Conservation (phyloP, 2,113 vertebrate species). For the Pogonocichla stellata region DNA sequence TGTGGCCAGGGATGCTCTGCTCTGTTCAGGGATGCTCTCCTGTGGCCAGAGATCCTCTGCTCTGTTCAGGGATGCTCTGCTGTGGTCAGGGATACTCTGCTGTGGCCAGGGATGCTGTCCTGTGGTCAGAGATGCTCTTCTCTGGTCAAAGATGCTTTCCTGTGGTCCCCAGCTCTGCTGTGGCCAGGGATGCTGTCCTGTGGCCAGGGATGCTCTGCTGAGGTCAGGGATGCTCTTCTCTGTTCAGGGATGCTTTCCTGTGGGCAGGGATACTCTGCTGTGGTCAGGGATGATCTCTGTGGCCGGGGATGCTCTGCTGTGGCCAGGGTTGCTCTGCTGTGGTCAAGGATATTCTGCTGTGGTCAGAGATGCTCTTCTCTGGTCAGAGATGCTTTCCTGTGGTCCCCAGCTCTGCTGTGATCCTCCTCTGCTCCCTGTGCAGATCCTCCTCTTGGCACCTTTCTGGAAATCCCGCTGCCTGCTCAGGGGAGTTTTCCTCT, state of each 20-base stretch:
- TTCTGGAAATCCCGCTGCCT: neutral
- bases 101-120: neutral
- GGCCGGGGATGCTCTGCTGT: too few species aligned
- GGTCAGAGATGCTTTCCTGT: neutral
- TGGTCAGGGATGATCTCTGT: accelerated
- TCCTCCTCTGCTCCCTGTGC: neutral
- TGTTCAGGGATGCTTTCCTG: accelerated
- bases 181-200: neutral
- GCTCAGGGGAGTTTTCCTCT: neutral
- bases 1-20: accelerated
- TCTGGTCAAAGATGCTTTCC: neutral
- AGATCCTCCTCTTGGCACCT: neutral
- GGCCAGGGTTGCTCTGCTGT: accelerated
- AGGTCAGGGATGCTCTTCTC: neutral
- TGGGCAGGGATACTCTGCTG: neutral
- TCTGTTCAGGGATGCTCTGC: accelerated
- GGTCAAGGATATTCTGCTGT: neutral
- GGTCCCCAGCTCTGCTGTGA: neutral
- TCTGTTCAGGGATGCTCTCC: neutral
- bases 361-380: accelerated
- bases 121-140: accelerated
- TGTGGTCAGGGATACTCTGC: too few species aligned
- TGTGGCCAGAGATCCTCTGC: neutral
- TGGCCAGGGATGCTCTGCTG: neutral
- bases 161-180: neutral